Evolutionary conservation across 2,797 vertebrate species (phyloP).

Genomic region (Threskiornis aethiopicus): DNA sequence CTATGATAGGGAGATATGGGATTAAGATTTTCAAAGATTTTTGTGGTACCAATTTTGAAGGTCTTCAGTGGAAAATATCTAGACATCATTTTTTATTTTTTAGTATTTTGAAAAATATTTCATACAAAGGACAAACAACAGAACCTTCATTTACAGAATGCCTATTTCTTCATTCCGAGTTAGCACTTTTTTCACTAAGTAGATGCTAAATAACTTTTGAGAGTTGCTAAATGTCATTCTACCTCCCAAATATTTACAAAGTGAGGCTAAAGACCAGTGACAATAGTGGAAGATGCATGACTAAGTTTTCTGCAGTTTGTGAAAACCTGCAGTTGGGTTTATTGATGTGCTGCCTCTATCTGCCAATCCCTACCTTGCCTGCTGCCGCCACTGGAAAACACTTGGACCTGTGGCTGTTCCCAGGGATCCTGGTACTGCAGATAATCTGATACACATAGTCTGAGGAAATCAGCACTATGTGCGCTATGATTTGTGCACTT

Average conservation of each 20-base stretch:
- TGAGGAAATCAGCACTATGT: background rate
- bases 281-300: background rate
- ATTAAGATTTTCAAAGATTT: background rate
- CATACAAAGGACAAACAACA: background rate
- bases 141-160: background rate
- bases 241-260: background rate
- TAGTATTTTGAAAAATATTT: background rate
- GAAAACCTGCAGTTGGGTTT: background rate
- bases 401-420: background rate
- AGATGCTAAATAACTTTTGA: background rate
- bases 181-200: background rate
- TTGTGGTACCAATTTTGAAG: background rate
- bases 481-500: background rate
- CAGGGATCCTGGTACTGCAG: background rate
- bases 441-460: too few species aligned
- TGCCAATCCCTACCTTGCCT: background rate
- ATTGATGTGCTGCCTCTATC: too few species aligned
- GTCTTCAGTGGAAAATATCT: background rate
- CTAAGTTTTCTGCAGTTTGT: background rate
- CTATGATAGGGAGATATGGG: fast-evolving
- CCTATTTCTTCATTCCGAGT: background rate
- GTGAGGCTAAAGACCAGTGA: background rate
- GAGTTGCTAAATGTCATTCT: background rate
- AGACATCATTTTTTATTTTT: background rate
- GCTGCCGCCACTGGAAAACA: background rate